Evolutionary conservation across 2,888 invertebrate species (phyloP), one percentile per base, ranked within the genome.

Genomic region (Alsophila aescularia): DNA sequence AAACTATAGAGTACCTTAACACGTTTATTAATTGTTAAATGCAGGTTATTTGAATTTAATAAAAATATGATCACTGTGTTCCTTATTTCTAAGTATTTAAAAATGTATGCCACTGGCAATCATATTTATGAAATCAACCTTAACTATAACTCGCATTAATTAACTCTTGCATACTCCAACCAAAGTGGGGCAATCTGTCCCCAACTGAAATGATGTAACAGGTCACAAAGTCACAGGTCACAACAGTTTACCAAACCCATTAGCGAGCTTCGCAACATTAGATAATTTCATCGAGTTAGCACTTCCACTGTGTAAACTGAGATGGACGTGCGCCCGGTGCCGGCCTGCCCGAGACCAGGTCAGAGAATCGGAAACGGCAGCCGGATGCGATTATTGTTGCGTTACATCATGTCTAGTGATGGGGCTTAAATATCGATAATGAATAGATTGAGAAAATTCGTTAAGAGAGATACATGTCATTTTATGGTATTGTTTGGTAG

Each of bases 291-390:
- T 56, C 35, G 51, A 43, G 41, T 48, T 47, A 48, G 40, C 50
- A 55, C 40, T 51, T 18, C 39, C 42, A 52, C 40, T 52, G 21
- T 42, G 42, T 40, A 43, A 54, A 62, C 53, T 54, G 24, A 24
- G 24, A 44, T 14, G 15, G 29, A 43, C 45, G 37, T 52, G 47
- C 42, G 45, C 8, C 16, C 12, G 18, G 0, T 6, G 13, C 43
- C 18, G 21, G 34, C 45, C 47, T 52, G 52, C 42, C 45, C 40
- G 48, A 50, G 45, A 59, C 52, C 54, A 52, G 56, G 60, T 56
- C 54, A 49, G 39, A 47, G 50, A 58, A 49, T 64, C 64, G 62
- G 64, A 64, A 64, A 52, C 54, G 51, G 57, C 53, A 60, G 55
- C 64, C 62, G 64, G 64, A 64, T 62, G 56, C 58, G 41, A 50